phyloP scores from a whole-genome alignment of 1,140 invertebrate species.

The Lepidurus arcticus region DNA sequence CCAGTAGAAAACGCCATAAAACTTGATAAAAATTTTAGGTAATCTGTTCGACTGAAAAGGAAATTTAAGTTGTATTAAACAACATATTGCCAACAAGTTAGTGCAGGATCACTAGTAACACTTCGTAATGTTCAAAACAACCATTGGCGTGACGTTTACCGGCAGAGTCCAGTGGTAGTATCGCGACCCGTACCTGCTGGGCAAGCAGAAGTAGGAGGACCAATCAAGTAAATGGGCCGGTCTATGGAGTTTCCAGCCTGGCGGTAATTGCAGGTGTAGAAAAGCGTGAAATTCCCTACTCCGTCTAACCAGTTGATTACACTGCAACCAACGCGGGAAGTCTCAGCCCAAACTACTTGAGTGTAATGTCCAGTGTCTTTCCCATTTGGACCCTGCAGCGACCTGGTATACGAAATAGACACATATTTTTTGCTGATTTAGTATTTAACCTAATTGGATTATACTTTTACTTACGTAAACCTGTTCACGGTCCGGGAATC shows the following conservation, averaged over 20 bases:
- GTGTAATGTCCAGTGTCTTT: conserved; percentile 44
- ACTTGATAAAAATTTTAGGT: too few relatives aligned
- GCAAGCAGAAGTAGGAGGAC: conserved; percentile 36
- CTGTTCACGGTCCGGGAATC: neutral
- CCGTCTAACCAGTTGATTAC: neutral
- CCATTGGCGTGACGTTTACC: neutral
- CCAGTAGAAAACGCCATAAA: too few relatives aligned
- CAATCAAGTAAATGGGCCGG: conserved; percentile 34
- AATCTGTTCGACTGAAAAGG: too few relatives aligned
- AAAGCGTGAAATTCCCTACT: neutral
- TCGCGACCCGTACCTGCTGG: conserved; percentile 29
- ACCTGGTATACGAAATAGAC: neutral
- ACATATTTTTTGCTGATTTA: neutral
- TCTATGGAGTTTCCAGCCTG: conserved; percentile 34
- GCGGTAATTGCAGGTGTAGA: conserved; percentile 38
- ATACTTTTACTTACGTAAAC: conserved; percentile 13
- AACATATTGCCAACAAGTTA: too few relatives aligned
- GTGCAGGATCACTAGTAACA: too few relatives aligned
- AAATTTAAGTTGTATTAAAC: too few relatives aligned
- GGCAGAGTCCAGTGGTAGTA: neutral
- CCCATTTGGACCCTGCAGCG: neutral
- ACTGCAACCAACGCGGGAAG: conserved; percentile 44
- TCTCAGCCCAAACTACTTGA: conserved; percentile 48
- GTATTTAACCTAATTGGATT: neutral
- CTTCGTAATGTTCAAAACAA: neutral